Conservation (phyloP, 2,888 invertebrate species). For the Tenthredo amoena region DNA sequence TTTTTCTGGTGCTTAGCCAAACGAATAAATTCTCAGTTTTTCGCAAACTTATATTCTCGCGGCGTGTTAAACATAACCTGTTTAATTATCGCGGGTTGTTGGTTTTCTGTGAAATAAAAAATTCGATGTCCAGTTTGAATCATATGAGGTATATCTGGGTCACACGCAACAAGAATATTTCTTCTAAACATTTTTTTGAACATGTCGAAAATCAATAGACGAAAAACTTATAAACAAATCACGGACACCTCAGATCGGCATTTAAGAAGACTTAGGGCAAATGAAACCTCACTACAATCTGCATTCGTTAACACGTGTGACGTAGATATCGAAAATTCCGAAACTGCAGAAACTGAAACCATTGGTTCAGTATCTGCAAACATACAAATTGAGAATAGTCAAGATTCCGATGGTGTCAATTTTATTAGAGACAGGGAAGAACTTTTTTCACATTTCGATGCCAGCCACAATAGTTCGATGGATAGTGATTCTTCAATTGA, state of each 20-base stretch:
- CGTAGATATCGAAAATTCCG: no score
- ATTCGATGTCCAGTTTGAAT: no score
- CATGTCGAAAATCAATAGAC: background rate
- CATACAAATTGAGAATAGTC: background rate
- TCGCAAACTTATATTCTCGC: no score
- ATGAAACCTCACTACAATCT: background rate
- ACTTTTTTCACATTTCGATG: background rate
- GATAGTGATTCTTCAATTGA: background rate
- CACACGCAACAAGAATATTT: no score
- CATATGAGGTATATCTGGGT: no score
- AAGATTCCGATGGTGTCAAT: background rate
- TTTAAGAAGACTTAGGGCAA: conserved; percentile 3
- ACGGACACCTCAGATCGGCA: background rate
- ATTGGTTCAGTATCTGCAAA: background rate
- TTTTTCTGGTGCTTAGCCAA: no score
- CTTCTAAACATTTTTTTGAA: no score
- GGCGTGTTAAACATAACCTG: no score
- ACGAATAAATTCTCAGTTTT: no score
- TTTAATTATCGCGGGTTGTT: no score
- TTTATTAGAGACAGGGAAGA: background rate
- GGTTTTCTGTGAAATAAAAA: no score
- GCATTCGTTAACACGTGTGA: no score
- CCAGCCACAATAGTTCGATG: background rate
- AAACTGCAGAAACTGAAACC: background rate
- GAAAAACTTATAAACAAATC: background rate